Base-by-base conservation (phyloP, 2,888 invertebrate species). In the Oxytorus armatus region DNA sequence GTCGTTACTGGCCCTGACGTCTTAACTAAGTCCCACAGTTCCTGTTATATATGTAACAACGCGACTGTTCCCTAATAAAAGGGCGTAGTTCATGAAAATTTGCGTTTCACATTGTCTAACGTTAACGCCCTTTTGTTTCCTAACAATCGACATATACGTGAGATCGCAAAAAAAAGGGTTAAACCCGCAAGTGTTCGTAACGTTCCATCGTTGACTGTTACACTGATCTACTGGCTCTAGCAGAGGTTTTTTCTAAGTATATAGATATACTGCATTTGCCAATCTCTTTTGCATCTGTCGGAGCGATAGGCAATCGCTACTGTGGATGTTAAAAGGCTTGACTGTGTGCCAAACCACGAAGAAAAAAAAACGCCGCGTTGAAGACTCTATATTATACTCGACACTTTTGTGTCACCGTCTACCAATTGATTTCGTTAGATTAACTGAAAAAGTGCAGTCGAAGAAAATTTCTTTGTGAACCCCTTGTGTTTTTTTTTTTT, bases 1-100 rank as follows among this genome's bases (percentile, higher is more conserved):
- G 92, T 92, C 85, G 79, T 59, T 77, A 76, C 83, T 80, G 83
- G 82, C 81, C n/a, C 83, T 91, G 91, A 91, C 91, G 88, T 90
- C 90, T 90, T 90, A 90, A 90, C 90, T 88, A 89, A 89, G 89
- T 88, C 86, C 88, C 77, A 72, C 53, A n/a, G 5, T 8, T 1
- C 16, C 16, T 44, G 3, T 44, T n/a, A 3, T 44, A 44, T 8
- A 16, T 14, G n/a, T n/a, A n/a, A n/a, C n/a, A n/a, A n/a, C n/a
- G n/a, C 44, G 16, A 44, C 1, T 8, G 36, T 10, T 36, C 14
- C 14, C 44, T 14, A 16, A n/a, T 0, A 44, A 16, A n/a, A 29
- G 55, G 69, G 44, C 79, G 68, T 21, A 66, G 68, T 65, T 77
- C 57, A 25, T 4, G 5, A n/a, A 18, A 49, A 2, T 44, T 5